Conservation (phyloP, 2,113 vertebrate genomes). For the Aix galericulata region DNA sequence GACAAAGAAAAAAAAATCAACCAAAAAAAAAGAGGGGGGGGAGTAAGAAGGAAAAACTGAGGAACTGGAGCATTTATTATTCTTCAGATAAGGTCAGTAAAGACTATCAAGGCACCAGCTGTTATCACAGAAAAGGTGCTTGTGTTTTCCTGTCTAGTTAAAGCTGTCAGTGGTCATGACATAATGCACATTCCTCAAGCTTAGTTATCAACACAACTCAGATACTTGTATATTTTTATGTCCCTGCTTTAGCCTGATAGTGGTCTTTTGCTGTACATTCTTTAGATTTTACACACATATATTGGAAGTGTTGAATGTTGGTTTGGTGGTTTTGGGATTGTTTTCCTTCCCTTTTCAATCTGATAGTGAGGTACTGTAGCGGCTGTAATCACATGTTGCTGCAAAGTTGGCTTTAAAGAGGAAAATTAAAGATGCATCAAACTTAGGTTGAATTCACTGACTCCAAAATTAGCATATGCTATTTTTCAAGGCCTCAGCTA, state of each 20-base stretch:
- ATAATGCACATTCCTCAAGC: slow-evolving; percentile 35
- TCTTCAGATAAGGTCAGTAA: slow-evolving; percentile 45
- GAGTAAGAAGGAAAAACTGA: slow-evolving; percentile 20
- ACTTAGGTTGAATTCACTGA: background rate
- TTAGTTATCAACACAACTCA: slow-evolving; percentile 25
- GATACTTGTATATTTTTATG: slow-evolving; percentile 40
- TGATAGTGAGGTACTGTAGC: background rate
- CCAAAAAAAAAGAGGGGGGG: background rate
- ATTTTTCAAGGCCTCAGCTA: background rate
- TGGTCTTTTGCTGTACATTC: slow-evolving; percentile 11
- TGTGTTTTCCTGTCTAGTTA: slow-evolving; percentile 27
- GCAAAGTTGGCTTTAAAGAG: background rate
- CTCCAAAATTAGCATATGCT: background rate
- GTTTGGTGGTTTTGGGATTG: background rate
- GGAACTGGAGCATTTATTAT: slow-evolving; percentile 23
- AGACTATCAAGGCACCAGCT: background rate
- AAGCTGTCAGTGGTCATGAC: slow-evolving; percentile 43
- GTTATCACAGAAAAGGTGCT: slow-evolving; percentile 34
- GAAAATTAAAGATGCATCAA: background rate
- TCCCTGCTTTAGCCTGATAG: slow-evolving; percentile 19
- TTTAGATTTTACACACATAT: slow-evolving; percentile 38
- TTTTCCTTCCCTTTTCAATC: background rate
- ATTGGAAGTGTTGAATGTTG: slow-evolving; percentile 6
- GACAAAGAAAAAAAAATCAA: slow-evolving; percentile 10
- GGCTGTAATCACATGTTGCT: background rate